Conservation (phyloP, 2,797 vertebrate genomes). For the Anguilla pacifica region DNA sequence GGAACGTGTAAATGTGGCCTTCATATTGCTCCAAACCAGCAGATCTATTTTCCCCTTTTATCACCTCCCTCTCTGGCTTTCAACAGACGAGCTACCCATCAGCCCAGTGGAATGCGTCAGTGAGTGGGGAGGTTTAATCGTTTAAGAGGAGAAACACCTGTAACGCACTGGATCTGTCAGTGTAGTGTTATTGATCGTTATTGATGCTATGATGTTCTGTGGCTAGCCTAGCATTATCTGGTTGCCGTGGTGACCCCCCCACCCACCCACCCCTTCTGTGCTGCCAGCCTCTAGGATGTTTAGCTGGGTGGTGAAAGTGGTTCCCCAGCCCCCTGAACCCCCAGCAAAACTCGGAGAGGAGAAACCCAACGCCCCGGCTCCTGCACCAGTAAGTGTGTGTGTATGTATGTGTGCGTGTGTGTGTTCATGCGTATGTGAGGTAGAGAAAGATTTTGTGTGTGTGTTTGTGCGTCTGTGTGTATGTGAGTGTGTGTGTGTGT, state of each 20-base stretch:
- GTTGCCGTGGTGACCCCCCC: neutral
- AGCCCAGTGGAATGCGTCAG: neutral
- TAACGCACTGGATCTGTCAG: neutral
- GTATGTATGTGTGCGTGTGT: neutral
- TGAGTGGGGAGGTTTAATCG: neutral
- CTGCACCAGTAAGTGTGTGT: neutral
- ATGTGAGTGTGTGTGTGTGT: slow-evolving; percentile 29
- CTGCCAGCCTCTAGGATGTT: slow-evolving; percentile 54
- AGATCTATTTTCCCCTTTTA: neutral
- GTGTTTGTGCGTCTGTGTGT: neutral
- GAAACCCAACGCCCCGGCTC: slow-evolving; percentile 29
- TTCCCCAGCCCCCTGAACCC: slow-evolving; percentile 57
- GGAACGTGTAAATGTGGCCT: neutral
- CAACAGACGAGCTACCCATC: neutral
- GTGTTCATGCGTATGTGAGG: neutral
- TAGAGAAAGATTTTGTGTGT: slow-evolving; percentile 15
- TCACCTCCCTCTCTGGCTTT: neutral
- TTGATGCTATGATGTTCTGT: neutral
- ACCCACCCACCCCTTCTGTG: slow-evolving; percentile 24
- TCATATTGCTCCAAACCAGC: neutral
- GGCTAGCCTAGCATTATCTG: neutral
- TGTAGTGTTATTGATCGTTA: neutral
- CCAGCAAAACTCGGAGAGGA: slow-evolving; percentile 46
- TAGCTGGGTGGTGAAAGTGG: slow-evolving; percentile 63
- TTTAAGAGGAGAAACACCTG: neutral